These are phyloP conservation scores for Drosophila setosimentum DNA, from an alignment of 2,888 invertebrate species.

Conservation along the genomic window DNA sequence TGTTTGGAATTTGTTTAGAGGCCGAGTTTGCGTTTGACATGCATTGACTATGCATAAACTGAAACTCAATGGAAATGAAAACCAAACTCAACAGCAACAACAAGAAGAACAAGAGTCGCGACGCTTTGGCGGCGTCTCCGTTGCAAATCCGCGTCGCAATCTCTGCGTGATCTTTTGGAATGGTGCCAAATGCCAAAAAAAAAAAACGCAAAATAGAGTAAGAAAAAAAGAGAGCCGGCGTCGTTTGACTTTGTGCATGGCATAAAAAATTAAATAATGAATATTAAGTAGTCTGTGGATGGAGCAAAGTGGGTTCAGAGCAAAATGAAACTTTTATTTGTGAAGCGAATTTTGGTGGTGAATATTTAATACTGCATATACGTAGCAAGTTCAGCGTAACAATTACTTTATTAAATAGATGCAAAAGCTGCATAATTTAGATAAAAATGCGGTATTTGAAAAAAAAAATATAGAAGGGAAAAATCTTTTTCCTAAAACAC, in stretches of 20 bases:
- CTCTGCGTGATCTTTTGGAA: slow-evolving; percentile 70
- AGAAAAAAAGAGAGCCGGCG: slow-evolving; percentile 21
- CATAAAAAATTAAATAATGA: slow-evolving; percentile 68
- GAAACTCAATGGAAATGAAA: slow-evolving; percentile 22
- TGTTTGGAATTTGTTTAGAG: slow-evolving; percentile 51
- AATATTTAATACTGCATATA: not conserved
- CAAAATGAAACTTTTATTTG: slow-evolving; percentile 19
- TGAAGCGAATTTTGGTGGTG: not conserved
- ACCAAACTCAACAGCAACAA: not conserved
- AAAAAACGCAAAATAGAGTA: slow-evolving; percentile 27
- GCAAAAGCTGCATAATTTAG: no score
- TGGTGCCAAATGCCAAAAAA: slow-evolving; percentile 47
- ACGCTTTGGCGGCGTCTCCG: slow-evolving; percentile 61
- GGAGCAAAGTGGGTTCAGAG: slow-evolving; percentile 3
- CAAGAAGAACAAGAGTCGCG: slow-evolving; percentile 31
- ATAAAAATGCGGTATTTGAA: not conserved
- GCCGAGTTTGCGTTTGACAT: slow-evolving; percentile 72
- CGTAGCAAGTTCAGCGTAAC: not conserved
- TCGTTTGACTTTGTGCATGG: slow-evolving; percentile 68
- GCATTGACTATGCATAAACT: slow-evolving; percentile 73
- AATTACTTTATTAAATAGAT: not conserved
- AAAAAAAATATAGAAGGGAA: not conserved
- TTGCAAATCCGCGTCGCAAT: slow-evolving; percentile 60
- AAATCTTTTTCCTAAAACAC: no score
- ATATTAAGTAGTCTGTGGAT: slow-evolving; percentile 53